Evolutionary conservation across 2,888 invertebrate species (phyloP).

Genomic region (Diplazon laetatorius): DNA sequence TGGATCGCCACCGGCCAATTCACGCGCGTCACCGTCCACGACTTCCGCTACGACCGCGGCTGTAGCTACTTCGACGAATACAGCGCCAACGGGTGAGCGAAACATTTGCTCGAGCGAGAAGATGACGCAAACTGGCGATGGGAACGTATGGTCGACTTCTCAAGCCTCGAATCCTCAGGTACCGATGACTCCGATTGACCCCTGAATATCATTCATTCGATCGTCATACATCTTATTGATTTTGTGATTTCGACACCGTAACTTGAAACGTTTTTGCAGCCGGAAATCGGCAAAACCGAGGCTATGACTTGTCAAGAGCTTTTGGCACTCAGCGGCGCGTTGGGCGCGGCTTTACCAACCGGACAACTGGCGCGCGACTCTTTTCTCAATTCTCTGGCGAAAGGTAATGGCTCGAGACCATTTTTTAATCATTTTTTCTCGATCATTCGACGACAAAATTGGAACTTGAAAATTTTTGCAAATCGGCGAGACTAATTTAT

Average conservation of each 20-base stretch:
- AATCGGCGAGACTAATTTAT: too few species aligned
- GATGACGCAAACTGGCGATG: conserved; percentile 93
- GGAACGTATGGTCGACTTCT: conserved; percentile 86
- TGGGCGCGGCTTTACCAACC: conserved; percentile 95
- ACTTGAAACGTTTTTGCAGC: too few species aligned
- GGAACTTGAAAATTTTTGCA: too few species aligned
- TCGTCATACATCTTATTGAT: too few species aligned
- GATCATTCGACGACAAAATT: too few species aligned
- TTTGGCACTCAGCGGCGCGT: conserved; percentile 94
- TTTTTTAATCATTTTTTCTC: too few species aligned
- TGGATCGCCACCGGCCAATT: conserved; percentile 4
- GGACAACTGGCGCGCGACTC: conserved; percentile 93
- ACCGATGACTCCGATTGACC: conserved; percentile 26
- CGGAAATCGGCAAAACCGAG: conserved; percentile 85
- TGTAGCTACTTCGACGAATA: conserved; percentile 30
- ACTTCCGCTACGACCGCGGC: conserved; percentile 9
- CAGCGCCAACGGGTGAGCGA: conserved; percentile 82
- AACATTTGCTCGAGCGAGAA: conserved; percentile 93
- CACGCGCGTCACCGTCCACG: background rate
- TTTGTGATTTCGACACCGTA: too few species aligned
- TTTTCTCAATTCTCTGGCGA: conserved; percentile 91
- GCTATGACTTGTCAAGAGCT: conserved; percentile 94
- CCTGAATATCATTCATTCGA: too few species aligned
- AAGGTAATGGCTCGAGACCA: too few species aligned
- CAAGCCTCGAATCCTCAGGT: conserved; percentile 78